phyloP scores from a whole-genome alignment of 37 sponge, comb jelly and placozoan species.

The Geodia barretti region DNA sequence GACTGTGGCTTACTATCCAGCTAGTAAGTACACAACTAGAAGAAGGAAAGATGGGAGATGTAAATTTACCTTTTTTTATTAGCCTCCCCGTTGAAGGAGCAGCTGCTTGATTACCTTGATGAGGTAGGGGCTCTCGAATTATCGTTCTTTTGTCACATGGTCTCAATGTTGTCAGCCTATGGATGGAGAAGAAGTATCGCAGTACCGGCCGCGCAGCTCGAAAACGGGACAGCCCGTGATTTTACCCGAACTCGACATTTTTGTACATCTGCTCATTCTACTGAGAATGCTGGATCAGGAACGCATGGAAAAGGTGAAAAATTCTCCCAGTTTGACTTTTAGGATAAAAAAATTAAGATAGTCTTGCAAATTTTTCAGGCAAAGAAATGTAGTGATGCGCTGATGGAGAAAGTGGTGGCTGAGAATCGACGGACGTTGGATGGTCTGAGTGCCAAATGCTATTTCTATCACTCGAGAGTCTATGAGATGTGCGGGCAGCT shows the following conservation, averaged over 20 bases:
- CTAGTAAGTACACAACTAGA: constrained; percentile 43
- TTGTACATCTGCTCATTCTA: constrained; percentile 82
- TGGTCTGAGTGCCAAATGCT: constrained; percentile 81
- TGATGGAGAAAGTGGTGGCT: constrained; percentile 66
- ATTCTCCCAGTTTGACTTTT: background rate
- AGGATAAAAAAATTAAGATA: background rate
- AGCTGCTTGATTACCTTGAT: constrained; percentile 13
- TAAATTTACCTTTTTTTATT: background rate
- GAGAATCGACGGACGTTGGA: constrained; percentile 83
- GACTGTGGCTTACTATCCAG: constrained; percentile 53
- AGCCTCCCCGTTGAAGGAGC: constrained; percentile 6
- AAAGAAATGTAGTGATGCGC: constrained; percentile 67
- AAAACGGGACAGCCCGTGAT: constrained; percentile 4
- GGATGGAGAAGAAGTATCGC: constrained; percentile 37
- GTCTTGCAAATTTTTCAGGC: constrained; percentile 36
- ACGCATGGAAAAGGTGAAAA: constrained; percentile 49
- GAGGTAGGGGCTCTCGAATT: constrained; percentile 6
- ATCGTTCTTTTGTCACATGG: background rate
- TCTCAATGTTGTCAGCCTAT: constrained; percentile 49
- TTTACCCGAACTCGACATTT: constrained; percentile 76
- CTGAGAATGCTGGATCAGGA: constrained; percentile 69
- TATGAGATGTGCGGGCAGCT: constrained; percentile 84
- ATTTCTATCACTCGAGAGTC: constrained; percentile 91
- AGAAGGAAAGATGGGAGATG: no score
- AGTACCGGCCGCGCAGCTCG: constrained; percentile 54